Conservation (phyloP, 2,113 vertebrate species). For the Phainopepla nitens region DNA sequence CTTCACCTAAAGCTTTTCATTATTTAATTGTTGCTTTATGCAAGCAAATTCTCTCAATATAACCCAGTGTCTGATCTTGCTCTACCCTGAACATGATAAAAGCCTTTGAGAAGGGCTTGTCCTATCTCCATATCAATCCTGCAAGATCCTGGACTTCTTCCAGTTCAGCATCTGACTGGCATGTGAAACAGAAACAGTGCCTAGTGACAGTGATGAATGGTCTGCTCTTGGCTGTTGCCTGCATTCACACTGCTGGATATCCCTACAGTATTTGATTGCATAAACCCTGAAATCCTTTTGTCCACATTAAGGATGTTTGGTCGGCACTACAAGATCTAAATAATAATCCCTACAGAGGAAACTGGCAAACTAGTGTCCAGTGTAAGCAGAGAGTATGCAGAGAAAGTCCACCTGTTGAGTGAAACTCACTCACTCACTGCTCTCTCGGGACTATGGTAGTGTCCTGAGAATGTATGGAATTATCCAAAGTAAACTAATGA, state of each 20-base stretch:
- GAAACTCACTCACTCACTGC: neutral
- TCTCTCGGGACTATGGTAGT: neutral
- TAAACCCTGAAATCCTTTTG: constrained; percentile 17
- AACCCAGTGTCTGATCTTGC: neutral
- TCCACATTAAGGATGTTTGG: neutral
- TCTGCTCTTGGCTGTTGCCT: neutral
- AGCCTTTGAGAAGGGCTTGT: neutral
- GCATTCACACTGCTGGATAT: neutral
- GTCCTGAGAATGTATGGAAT: neutral
- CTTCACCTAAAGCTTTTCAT: neutral
- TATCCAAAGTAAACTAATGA: neutral
- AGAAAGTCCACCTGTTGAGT: neutral
- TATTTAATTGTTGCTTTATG: neutral
- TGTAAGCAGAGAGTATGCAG: neutral
- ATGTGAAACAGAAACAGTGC: neutral
- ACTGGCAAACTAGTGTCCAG: neutral
- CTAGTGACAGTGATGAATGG: neutral
- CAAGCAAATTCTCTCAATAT: neutral
- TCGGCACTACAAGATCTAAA: neutral
- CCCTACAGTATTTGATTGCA: neutral
- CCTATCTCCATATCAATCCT: neutral
- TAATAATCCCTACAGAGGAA: neutral
- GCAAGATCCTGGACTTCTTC: neutral
- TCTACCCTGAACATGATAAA: neutral
- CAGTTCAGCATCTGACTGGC: neutral